phyloP scores from a whole-genome alignment of 2,113 vertebrate species.

The Brevimyrus niger region DNA sequence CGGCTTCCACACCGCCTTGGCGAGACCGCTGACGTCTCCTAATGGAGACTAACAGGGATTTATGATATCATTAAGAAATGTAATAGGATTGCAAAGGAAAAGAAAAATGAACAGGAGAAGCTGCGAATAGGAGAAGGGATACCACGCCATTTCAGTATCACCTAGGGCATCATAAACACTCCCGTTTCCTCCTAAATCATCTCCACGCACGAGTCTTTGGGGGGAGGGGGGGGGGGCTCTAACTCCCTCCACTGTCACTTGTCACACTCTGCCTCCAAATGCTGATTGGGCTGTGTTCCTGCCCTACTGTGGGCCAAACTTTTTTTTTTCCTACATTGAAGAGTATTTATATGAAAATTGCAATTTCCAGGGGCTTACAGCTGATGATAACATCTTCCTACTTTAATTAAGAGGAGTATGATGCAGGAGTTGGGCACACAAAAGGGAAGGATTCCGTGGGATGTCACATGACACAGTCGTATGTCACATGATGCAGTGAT shows the following conservation, averaged over 20 bases:
- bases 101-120: background rate
- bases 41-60: slow-evolving; percentile 8
- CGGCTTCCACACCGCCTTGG: background rate
- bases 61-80: background rate
- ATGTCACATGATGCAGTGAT: background rate
- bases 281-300: background rate
- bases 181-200: background rate
- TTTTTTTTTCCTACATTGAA: background rate
- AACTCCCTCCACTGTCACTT: background rate
- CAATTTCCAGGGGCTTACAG: background rate
- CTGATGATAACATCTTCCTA: background rate
- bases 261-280: background rate
- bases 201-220: slow-evolving; percentile 12
- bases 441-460: background rate
- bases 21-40: background rate
- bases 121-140: background rate
- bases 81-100: background rate
- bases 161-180: background rate
- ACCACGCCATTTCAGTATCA: background rate
- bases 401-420: background rate
- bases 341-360: background rate
- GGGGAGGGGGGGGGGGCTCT: background rate
- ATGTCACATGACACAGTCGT: background rate
- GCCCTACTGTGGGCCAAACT: background rate
- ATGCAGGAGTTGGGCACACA: background rate